Conservation (phyloP, 1,140 invertebrate genomes). For the Anastrepha obliqua region DNA sequence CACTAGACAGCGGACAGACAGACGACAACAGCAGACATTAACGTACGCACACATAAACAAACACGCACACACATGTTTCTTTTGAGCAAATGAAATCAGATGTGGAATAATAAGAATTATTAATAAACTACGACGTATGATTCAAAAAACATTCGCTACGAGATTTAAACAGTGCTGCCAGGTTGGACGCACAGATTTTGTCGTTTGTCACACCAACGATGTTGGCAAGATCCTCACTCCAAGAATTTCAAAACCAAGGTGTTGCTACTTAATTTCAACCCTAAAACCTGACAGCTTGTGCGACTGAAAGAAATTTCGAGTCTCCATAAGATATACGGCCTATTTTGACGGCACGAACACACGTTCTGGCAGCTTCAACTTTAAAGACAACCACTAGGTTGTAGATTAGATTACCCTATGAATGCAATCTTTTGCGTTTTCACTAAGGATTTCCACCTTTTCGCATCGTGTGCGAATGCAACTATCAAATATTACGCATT, state of each 20-base stretch:
- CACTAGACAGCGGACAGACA: constrained; percentile 15
- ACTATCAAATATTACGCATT: no score
- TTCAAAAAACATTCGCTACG: not conserved
- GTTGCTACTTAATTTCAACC: not conserved
- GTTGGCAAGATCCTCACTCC: not conserved
- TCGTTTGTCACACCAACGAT: not conserved
- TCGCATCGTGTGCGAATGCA: no score
- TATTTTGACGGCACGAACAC: not conserved
- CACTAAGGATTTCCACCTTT: no score
- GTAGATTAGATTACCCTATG: not conserved
- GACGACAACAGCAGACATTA: not conserved
- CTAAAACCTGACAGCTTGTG: not conserved
- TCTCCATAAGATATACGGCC: not conserved
- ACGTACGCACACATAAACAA: not conserved
- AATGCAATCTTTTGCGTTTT: not conserved
- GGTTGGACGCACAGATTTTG: not conserved
- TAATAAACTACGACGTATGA: not conserved
- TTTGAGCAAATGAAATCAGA: not conserved
- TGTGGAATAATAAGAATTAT: not conserved
- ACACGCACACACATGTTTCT: not conserved
- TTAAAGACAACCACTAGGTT: not conserved
- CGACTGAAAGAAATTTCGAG: not conserved
- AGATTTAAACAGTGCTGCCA: not conserved
- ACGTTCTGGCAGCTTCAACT: not conserved
- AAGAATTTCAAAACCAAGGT: not conserved